Evolutionary conservation across 2,888 invertebrate genomes (phyloP).

Genomic region (Agrotis ipsilon): DNA sequence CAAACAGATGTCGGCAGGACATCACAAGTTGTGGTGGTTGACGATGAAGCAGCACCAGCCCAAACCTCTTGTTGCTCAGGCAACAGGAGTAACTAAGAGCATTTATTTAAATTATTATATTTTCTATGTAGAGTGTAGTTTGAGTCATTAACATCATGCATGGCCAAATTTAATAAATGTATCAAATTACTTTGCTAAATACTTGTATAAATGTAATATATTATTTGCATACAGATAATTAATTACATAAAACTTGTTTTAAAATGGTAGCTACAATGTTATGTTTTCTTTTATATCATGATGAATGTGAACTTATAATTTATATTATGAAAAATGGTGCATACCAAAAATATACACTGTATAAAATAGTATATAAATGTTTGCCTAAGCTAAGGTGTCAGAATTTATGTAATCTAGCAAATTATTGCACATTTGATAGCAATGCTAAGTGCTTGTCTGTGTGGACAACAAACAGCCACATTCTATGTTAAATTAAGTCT

Average conservation of each 20-base stretch:
- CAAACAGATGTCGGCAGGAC: conserved; percentile 75
- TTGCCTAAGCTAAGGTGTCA: conserved; percentile 39
- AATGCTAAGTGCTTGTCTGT: conserved; percentile 16
- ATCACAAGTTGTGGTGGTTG: conserved; percentile 84
- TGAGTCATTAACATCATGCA: conserved; percentile 24
- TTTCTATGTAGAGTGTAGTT: conserved; percentile 28
- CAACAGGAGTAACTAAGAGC: conserved; percentile 71
- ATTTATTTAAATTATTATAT: conserved; percentile 21
- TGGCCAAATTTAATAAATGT: conserved; percentile 29
- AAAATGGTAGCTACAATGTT: conserved; percentile 48
- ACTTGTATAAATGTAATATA: conserved; percentile 49
- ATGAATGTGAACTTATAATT: conserved; percentile 27
- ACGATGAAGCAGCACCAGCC: conserved; percentile 80
- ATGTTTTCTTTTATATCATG: conserved; percentile 27
- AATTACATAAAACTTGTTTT: conserved; percentile 18
- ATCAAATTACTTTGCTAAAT: conserved; percentile 41
- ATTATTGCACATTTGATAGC: conserved; percentile 20
- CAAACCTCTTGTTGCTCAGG: conserved; percentile 83
- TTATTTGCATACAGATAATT: conserved; percentile 39
- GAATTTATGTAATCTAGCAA: conserved; percentile 39
- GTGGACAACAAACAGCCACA: conserved; percentile 1
- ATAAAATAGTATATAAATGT: conserved; percentile 27
- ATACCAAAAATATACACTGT: conserved; percentile 43
- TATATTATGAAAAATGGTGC: conserved; percentile 48
- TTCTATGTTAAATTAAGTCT: conserved; percentile 12